Percentiles rank a stretch among this genome's conserved stretches.
These are phyloP conservation scores for Aplidium turbinatum DNA, from an alignment of 23 tunicate genomes.

Conservation along the genomic window DNA sequence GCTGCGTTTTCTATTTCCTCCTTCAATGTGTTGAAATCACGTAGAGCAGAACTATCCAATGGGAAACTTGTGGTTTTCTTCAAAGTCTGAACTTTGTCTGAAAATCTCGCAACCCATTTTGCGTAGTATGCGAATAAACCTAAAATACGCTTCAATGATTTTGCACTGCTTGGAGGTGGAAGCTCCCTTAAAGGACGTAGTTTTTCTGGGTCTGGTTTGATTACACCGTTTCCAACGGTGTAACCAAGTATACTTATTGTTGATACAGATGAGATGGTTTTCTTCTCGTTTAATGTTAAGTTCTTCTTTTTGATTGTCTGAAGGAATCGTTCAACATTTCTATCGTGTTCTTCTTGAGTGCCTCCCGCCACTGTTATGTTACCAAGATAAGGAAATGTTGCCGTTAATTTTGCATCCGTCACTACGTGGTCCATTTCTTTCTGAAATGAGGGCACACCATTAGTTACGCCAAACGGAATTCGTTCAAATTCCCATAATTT, in stretches of 20 bases:
- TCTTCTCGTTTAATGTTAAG: constrained; percentile 14
- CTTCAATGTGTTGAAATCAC: constrained; percentile 8
- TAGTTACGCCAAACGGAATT: constrained; percentile 33
- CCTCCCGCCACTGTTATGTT: constrained; percentile 29
- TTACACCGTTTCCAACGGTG: not conserved
- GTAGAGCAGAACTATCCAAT: not conserved
- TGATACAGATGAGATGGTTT: not conserved
- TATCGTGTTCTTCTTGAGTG: constrained; percentile 40
- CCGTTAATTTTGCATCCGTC: not conserved
- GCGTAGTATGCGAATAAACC: constrained; percentile 13
- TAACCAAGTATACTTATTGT: constrained; percentile 20
- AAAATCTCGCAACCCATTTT: too few species aligned
- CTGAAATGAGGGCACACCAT: constrained; percentile 28
- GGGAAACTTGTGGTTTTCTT: not conserved
- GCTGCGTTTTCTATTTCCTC: constrained; percentile 1
- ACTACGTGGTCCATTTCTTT: constrained; percentile 8
- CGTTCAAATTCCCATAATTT: constrained; percentile 30
- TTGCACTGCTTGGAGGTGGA: constrained; percentile 2
- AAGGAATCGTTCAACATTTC: constrained; percentile 22
- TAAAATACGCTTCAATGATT: constrained; percentile 9
- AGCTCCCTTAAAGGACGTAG: constrained; percentile 11
- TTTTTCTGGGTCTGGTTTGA: constrained; percentile 27
- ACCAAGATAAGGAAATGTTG: constrained; percentile 25
- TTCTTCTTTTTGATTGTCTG: not conserved
- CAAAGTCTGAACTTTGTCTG: too few species aligned